These are phyloP conservation scores for Etheostoma spectabile DNA, from an alignment of 2,113 vertebrate species.

Conservation along the genomic window DNA sequence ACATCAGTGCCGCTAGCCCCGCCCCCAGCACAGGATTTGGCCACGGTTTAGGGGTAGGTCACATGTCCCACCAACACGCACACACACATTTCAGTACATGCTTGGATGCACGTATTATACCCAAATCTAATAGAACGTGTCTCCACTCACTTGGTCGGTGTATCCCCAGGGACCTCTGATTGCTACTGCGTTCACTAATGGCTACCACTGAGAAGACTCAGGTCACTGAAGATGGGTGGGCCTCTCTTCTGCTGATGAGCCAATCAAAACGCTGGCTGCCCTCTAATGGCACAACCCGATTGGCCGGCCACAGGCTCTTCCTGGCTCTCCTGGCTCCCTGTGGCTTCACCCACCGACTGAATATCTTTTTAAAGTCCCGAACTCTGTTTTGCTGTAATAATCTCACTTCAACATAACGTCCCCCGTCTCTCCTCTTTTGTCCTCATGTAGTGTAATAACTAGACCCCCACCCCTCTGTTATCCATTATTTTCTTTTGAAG, in stretches of 20 bases:
- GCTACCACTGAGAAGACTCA: conserved; percentile 92
- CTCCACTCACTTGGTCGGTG: conserved; percentile 4
- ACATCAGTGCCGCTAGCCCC: conserved; percentile 85
- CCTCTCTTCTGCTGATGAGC: conserved; percentile 75
- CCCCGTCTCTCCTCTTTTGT: conserved; percentile 70
- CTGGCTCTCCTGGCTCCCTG: conserved; percentile 71
- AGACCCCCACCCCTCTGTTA: conserved; percentile 65
- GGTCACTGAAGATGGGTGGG: conserved; percentile 72
- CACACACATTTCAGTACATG: conserved; percentile 19
- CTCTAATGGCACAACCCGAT: conserved; percentile 84
- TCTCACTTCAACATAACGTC: conserved; percentile 79
- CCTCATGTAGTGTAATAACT: conserved; percentile 66
- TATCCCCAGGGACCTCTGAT: conserved; percentile 92
- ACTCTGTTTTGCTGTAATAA: conserved; percentile 88
- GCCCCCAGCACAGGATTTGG: conserved; percentile 88
- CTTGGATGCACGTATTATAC: conserved; percentile 25
- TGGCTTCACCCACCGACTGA: conserved; percentile 88
- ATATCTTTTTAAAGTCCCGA: conserved; percentile 83
- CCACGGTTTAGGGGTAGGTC: conserved; percentile 94
- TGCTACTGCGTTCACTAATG: conserved; percentile 98
- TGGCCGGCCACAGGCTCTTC: conserved; percentile 81
- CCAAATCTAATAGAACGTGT: conserved; percentile 11
- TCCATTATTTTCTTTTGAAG: conserved; percentile 77
- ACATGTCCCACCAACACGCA: background rate
- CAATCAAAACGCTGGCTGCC: conserved; percentile 80